phyloP scores from a whole-genome alignment of 1,140 invertebrate genomes.

The Lasioglossum albipes region DNA sequence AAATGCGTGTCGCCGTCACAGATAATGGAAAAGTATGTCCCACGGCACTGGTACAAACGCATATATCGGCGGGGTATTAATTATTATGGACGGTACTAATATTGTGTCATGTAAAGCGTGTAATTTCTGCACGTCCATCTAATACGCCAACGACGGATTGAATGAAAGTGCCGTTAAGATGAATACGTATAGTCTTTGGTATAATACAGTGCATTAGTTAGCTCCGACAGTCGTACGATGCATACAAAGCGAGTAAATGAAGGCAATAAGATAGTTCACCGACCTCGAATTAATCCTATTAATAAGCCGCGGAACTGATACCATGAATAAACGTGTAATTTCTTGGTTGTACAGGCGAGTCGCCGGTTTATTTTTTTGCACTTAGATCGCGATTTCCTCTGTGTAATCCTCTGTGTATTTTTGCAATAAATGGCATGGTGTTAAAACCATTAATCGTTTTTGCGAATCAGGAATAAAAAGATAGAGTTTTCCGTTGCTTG shows the following conservation, averaged over 20 bases:
- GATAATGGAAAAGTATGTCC: constrained; percentile 23
- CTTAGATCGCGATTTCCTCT: neutral
- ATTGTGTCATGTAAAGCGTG: constrained; percentile 57
- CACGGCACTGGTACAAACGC: constrained; percentile 24
- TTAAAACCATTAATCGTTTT: too few species aligned
- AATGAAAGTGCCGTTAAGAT: constrained; percentile 67
- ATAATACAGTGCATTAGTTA: constrained; percentile 65
- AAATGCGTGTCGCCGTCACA: neutral
- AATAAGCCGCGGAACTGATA: constrained; percentile 53
- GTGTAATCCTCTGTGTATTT: neutral
- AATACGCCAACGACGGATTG: constrained; percentile 56
- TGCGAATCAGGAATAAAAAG: too few species aligned
- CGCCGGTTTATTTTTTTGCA: neutral
- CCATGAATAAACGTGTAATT: constrained; percentile 3
- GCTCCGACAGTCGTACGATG: constrained; percentile 56
- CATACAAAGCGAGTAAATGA: constrained; percentile 59
- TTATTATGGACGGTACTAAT: constrained; percentile 60
- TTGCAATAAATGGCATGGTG: too few species aligned
- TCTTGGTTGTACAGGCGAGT: neutral
- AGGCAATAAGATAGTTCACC: constrained; percentile 55
- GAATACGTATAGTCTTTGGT: constrained; percentile 59
- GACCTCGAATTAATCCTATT: constrained; percentile 59
- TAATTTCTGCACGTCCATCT: constrained; percentile 61
- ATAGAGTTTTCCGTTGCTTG: too few species aligned
- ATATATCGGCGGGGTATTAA: constrained; percentile 49